Evolutionary conservation across 2,113 vertebrate species (phyloP).

Genomic region (rabbit (Oryctolagus cuniculus)): DNA sequence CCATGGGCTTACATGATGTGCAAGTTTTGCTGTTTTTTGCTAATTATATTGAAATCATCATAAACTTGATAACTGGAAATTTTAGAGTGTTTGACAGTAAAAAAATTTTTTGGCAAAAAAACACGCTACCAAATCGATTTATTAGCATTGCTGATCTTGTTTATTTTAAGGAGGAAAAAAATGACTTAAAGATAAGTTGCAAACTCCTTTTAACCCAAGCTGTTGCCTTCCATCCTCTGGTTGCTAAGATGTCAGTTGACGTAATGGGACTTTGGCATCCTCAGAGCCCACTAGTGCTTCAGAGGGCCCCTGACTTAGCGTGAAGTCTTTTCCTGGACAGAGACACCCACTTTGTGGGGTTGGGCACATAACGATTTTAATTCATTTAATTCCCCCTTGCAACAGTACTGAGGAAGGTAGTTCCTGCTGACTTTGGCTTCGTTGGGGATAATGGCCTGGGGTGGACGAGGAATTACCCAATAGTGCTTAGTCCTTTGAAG

Average conservation of each 20-base stretch:
- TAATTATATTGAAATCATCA: not conserved
- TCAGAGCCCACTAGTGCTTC: not conserved
- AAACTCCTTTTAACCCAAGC: not conserved
- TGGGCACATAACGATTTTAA: not conserved
- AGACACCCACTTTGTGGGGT: not conserved
- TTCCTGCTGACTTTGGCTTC: not conserved
- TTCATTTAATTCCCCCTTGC: not conserved
- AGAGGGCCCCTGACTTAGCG: not conserved
- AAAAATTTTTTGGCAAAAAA: not conserved
- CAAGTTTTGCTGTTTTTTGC: not conserved
- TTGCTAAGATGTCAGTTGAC: not conserved
- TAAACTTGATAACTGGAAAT: not conserved
- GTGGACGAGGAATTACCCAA: slow-evolving; percentile 21
- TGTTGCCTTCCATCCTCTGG: not conserved
- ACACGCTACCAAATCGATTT: not conserved
- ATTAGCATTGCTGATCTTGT: not conserved
- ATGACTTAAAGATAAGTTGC: not conserved
- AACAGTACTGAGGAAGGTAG: not conserved
- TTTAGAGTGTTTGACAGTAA: not conserved
- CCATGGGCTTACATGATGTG: not conserved
- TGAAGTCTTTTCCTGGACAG: not conserved
- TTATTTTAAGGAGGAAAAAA: slow-evolving; percentile 25
- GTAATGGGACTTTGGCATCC: not conserved
- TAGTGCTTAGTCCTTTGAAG: slow-evolving; percentile 31
- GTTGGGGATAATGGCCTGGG: not conserved